Evolutionary conservation across 2,888 invertebrate genomes (phyloP).

Genomic region (Tortricodes alternella): DNA sequence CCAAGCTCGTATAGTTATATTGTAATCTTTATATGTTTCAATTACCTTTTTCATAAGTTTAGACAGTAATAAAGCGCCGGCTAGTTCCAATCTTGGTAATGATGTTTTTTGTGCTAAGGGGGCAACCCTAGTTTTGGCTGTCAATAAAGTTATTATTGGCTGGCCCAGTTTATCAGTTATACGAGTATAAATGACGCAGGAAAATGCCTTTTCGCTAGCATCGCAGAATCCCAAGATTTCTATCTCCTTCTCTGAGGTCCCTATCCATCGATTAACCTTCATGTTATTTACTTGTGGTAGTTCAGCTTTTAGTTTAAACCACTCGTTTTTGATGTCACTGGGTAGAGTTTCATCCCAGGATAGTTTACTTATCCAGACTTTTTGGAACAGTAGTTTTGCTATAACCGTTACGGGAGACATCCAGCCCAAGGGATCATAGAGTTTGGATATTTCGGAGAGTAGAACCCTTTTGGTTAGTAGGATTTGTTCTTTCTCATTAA

Average conservation of each 20-base stretch:
- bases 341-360: conserved; percentile 32
- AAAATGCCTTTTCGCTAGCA: conserved; percentile 35
- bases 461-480: conserved; percentile 27
- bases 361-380: conserved; percentile 28
- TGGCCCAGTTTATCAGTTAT: conserved; percentile 8
- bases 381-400: conserved; percentile 33
- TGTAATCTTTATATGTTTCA: background rate
- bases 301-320: conserved; percentile 13
- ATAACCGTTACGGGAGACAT: conserved; percentile 3
- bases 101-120: conserved; percentile 30
- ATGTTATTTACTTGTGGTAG: background rate
- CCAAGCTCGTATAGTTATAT: conserved; percentile 25
- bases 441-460: conserved; percentile 28
- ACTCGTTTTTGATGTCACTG: background rate
- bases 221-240: conserved; percentile 36
- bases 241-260: conserved; percentile 9
- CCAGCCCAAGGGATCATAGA: conserved; percentile 5
- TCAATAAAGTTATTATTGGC: conserved; percentile 9
- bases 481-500: background rate
- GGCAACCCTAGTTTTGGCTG: conserved; percentile 35
- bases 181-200: conserved; percentile 30
- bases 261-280: conserved; percentile 24
- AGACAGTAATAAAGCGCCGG: conserved; percentile 31
- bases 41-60: conserved; percentile 25
- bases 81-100: conserved; percentile 34